These are phyloP conservation scores for Microplitis demolitor DNA, from an alignment of 1,140 invertebrate genomes.

Conservation along the genomic window DNA sequence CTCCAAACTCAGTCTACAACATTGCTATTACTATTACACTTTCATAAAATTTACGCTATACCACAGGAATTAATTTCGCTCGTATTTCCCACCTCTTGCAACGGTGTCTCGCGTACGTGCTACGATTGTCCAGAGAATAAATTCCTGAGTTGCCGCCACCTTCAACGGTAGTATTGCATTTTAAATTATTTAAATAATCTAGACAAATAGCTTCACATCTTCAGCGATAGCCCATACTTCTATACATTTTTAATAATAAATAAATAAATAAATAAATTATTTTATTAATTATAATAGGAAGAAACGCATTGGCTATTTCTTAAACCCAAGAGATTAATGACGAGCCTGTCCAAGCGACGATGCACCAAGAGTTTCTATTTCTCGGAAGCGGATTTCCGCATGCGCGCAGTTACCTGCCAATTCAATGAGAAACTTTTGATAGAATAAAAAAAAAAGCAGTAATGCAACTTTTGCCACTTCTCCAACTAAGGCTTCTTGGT, in stretches of 20 bases:
- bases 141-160: neutral
- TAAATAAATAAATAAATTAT: too few relatives aligned
- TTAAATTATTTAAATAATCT: too few relatives aligned
- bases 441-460: neutral
- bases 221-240: too few relatives aligned
- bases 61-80: conserved; percentile 1
- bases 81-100: neutral
- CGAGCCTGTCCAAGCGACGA: neutral
- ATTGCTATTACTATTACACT: too few relatives aligned
- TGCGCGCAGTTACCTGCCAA: conserved; percentile 5
- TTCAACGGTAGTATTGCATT: too few relatives aligned
- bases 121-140: neutral
- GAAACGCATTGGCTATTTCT: neutral
- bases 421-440: conserved; percentile 1
- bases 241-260: too few relatives aligned
- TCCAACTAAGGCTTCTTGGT: too few relatives aligned
- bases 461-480: too few relatives aligned
- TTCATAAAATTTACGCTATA: neutral
- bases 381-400: conserved; percentile 26
- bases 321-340: neutral
- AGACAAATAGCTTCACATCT: too few relatives aligned
- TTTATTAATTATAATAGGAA: neutral
- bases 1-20: neutral
- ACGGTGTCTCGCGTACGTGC: conserved; percentile 1
- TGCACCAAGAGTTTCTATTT: conserved; percentile 26